Base-by-base conservation (phyloP, 2,797 vertebrate genomes). In the Chrosomus eos region DNA sequence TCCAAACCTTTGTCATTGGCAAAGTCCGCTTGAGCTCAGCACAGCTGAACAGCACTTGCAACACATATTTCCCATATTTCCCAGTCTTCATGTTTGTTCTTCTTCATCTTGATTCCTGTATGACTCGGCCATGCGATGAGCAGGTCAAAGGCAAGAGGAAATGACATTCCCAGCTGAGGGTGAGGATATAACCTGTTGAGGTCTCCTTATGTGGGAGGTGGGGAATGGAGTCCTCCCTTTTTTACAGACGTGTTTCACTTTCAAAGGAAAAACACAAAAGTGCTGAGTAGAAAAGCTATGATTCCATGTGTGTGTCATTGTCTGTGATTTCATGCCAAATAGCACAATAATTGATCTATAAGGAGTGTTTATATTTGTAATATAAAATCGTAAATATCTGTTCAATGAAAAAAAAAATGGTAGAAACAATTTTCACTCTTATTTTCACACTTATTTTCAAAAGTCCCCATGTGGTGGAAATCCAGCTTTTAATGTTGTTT, bases 131-230 rank as follows among this genome's bases (percentile, higher is more conserved):
- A 88, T 93, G 91, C 94, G 92, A 94, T 87, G 91, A 82, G 83
- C 88, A 91, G 94, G 95, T 96, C 95, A 96, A 90, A 36, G 88
- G 85, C 89, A 90, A 91, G 38, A 95, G 95, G 95, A 97, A 97
- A 96, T 95, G 91, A 75, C 90, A 95, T 94, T 95, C 93, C 94
- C 95, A 95, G 94, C 92, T 95, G 95, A 96, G 91, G 91, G 90
- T 3, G 58, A 71, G 86, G 67, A 85, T 77, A 66, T 86, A 90
- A 89, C 91, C 90, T 91, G 89, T 93, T 93, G 88, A 87, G 87
- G 86, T 88, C 87, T 91, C 85, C 85, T 91, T 87, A 75, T 88
- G 91, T 89, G 86, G 88, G 78, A 89, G 87, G 87, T 85, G 88
- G 88, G 88, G 84, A 91, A 90, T 84, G 89, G 70, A 90, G 89